Evolutionary conservation across 2,888 invertebrate species (phyloP), one percentile per base, ranked within the genome.

Genomic region (Pollenia griseotomentosa): DNA sequence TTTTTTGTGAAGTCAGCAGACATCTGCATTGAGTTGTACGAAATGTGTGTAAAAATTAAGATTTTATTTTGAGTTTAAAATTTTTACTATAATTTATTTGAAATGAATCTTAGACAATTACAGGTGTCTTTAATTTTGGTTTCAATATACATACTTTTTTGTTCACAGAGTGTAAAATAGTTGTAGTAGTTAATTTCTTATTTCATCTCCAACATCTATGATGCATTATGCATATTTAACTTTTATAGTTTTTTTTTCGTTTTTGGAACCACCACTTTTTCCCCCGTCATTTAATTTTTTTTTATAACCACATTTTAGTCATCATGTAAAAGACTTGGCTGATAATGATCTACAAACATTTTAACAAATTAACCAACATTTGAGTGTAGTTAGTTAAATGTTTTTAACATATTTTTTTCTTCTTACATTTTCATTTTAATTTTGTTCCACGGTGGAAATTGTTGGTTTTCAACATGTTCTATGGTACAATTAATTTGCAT

Each of bases 321-420:
- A 73, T 68, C 79, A 79, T 74, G 74, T 73, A 66, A 61, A 59
- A 44, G 14, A 73, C n/a, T 42, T 75, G 46, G 4, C 33, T 73
- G 87, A 87, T 87, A 81, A 70, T 74, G 74, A 87, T 87, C 87
- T 87, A 87, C 87, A 87, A 74, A 82, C 82, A 82, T 84, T 87
- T 87, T 70, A 84, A 87, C 87, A 87, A 87, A 87, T 87, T 87
- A 87, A 82, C 84, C 81, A 87, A 82, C 87, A 82, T 84, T 87
- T 87, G 77, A 33, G 63, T 84, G 46, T 59, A 82, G 71, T 87
- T 83, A 73, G 77, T 81, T 78, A 81, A 81, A 85, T 77, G 83
- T 86, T 86, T 74, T 83, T 48, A 70, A 75, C 61, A 70, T 42
- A 63, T 57, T 48, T 55, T 70, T 57, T 33, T 33, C 23, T 48